phyloP scores from a whole-genome alignment of 2,888 invertebrate genomes.

The Campoplex nolae region DNA sequence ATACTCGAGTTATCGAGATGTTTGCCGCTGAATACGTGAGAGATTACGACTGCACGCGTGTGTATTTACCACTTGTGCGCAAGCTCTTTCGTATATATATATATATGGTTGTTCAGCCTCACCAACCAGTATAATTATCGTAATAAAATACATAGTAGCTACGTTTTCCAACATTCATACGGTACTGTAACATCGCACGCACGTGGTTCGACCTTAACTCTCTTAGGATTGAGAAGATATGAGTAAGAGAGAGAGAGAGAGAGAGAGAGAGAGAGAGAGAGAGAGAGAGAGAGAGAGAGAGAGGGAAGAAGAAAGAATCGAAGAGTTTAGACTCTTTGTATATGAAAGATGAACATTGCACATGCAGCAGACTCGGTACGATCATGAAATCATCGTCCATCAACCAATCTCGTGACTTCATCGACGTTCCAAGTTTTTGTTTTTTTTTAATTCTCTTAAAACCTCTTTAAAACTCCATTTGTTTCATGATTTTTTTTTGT shows the following conservation, averaged over 20 bases:
- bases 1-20: conserved; percentile 31
- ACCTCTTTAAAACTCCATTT: conserved; percentile 1
- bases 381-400: conserved; percentile 31
- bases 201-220: conserved; percentile 58
- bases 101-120: conserved; percentile 7
- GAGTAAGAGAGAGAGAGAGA: conserved; percentile 12
- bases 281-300: neutral
- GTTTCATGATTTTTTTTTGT: neutral
- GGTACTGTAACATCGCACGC: conserved; percentile 55
- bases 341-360: conserved; percentile 10
- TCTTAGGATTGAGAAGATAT: conserved; percentile 25
- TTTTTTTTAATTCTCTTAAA: neutral
- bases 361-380: neutral
- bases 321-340: conserved; percentile 7
- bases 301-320: neutral
- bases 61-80: conserved; percentile 10
- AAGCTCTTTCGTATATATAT: conserved; percentile 12
- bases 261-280: neutral
- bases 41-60: conserved; percentile 22
- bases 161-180: conserved; percentile 52
- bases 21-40: conserved; percentile 29
- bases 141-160: conserved; percentile 62
- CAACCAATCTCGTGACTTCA: conserved; percentile 25
- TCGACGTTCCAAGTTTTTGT: neutral
- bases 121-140: conserved; percentile 58